Conservation (phyloP, 92 coral and sea anemone species). For the Palythoa grandis region DNA sequence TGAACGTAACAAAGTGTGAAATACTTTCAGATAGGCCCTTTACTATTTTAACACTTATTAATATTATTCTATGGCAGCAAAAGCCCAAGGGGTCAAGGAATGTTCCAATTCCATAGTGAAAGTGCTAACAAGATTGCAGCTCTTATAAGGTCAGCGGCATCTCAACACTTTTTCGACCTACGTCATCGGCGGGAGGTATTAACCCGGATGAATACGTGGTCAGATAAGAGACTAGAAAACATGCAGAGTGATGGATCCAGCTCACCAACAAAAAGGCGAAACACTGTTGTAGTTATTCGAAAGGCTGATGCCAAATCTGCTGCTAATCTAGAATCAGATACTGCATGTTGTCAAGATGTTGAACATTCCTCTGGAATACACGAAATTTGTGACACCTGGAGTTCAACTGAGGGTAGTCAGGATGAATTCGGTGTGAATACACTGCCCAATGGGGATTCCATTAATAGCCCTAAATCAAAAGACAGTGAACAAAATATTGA, state of each 20-base stretch:
- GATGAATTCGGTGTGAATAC: not conserved
- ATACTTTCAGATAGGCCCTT: too few species aligned
- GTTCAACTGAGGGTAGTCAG: constrained; percentile 21
- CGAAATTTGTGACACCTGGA: constrained; percentile 14
- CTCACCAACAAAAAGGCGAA: constrained; percentile 12
- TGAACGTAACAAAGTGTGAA: too few species aligned
- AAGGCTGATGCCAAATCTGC: not conserved
- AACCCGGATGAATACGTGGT: constrained; percentile 27
- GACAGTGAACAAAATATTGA: not conserved
- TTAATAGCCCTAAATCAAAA: not conserved
- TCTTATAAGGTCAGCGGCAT: constrained; percentile 61
- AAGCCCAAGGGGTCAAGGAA: constrained; percentile 81
- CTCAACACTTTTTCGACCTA: constrained; percentile 40
- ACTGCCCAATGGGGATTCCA: not conserved
- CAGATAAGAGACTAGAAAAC: constrained; percentile 10
- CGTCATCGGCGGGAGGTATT: constrained; percentile 53
- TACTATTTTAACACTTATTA: too few species aligned
- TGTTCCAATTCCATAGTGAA: constrained; percentile 80
- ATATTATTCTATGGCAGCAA: constrained; percentile 49
- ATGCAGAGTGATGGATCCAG: constrained; percentile 11
- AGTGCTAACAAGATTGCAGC: constrained; percentile 69
- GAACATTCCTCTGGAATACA: not conserved
- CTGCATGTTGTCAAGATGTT: not conserved
- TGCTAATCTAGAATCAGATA: not conserved
- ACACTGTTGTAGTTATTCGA: constrained; percentile 2